These are phyloP conservation scores for Petrocephalus microphthalmus DNA, from an alignment of 2,113 vertebrate genomes.

Conservation along the genomic window DNA sequence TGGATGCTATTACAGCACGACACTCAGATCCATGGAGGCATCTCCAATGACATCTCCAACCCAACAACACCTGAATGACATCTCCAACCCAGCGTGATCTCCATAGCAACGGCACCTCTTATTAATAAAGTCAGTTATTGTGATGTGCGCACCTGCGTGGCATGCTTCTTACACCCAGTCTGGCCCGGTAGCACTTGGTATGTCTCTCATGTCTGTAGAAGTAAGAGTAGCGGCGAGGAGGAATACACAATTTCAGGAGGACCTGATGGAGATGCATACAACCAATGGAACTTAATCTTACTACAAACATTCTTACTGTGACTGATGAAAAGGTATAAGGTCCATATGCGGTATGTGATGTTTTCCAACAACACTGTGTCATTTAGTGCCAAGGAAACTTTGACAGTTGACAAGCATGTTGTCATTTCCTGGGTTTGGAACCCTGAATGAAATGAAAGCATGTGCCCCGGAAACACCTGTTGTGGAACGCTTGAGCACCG, in stretches of 20 bases:
- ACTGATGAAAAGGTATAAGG: not conserved
- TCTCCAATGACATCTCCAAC: not conserved
- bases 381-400: not conserved
- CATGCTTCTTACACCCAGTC: not conserved
- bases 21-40: conserved; percentile 14
- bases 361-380: not conserved
- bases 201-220: not conserved
- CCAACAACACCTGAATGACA: not conserved
- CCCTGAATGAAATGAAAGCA: not conserved
- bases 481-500: not conserved
- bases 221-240: not conserved
- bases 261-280: not conserved
- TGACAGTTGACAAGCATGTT: not conserved
- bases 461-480: not conserved
- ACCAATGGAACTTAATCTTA: not conserved
- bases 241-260: not conserved
- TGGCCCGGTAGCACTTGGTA: not conserved
- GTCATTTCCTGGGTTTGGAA: not conserved
- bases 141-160: not conserved
- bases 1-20: not conserved
- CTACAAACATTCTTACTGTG: not conserved
- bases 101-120: not conserved
- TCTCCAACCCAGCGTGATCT: not conserved
- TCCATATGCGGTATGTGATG: not conserved
- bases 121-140: not conserved